phyloP scores from a whole-genome alignment of 2,797 vertebrate species.

The Mus spretus region DNA sequence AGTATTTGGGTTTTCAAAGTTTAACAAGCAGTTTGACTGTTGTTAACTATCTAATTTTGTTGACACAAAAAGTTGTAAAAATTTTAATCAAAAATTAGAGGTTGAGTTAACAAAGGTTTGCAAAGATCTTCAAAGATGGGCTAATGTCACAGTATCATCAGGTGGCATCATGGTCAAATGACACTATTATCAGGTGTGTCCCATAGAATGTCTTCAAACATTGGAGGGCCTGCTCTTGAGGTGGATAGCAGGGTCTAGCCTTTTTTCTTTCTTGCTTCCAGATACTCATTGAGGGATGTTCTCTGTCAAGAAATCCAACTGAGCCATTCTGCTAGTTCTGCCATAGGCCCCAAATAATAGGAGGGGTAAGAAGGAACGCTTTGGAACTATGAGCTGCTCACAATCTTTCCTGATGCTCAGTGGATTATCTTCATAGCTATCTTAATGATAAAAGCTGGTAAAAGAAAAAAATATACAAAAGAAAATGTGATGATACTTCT shows the following conservation, averaged over 20 bases:
- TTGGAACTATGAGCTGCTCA: background rate
- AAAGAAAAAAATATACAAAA: background rate
- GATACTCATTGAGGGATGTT: too few relatives aligned
- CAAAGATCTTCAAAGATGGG: background rate
- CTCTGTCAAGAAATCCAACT: background rate
- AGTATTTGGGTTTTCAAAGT: background rate
- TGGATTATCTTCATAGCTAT: background rate
- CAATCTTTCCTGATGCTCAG: background rate
- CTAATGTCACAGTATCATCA: background rate
- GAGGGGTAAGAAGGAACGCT: background rate
- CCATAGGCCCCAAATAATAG: background rate
- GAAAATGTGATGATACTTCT: background rate
- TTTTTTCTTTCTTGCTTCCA: rapidly evolving
- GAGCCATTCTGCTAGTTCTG: too few relatives aligned
- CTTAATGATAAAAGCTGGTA: background rate
- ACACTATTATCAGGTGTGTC: background rate
- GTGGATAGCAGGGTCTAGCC: too few relatives aligned
- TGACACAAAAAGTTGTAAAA: background rate
- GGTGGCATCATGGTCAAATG: too few relatives aligned
- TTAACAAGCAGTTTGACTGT: background rate
- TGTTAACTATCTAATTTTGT: conserved; percentile 4
- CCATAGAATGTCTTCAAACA: background rate
- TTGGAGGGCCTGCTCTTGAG: rapidly evolving
- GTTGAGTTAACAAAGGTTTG: background rate
- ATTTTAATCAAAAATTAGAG: conserved; percentile 20